Evolutionary conservation across 1,140 invertebrate genomes (phyloP), one percentile per base, ranked within the genome.

Genomic region (Theocolax elegans): DNA sequence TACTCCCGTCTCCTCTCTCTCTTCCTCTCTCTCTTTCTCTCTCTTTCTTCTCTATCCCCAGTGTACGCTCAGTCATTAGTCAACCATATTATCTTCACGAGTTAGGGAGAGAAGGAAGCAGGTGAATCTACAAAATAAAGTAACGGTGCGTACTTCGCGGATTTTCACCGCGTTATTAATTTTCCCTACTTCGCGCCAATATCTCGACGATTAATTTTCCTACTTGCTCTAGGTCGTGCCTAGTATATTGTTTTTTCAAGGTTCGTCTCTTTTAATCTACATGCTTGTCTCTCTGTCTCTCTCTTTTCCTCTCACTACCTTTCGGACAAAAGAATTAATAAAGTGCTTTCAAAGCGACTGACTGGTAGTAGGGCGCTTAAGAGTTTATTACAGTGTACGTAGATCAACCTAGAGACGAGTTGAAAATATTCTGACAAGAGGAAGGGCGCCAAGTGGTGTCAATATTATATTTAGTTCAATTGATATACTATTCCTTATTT

Each of bases 381-480:
- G 29, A 29, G 51, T 29, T n/a, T 54, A 54, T 29, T 53, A 29
- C 15, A 53, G n/a, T 21, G 46, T 21, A 29, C 9, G 15, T 21
- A n/a, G n/a, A n/a, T n/a, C n/a, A n/a, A n/a, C n/a, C n/a, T n/a
- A n/a, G n/a, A n/a, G n/a, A n/a, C n/a, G n/a, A n/a, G n/a, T n/a
- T n/a, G n/a, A n/a, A n/a, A n/a, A n/a, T n/a, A n/a, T n/a, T n/a
- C n/a, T n/a, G n/a, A n/a, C n/a, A n/a, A n/a, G n/a, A n/a, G n/a
- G n/a, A n/a, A n/a, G n/a, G n/a, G 10, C 19, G 48, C 27, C 17
- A 48, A 46, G 21, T 17, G 49, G 35, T 27, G 25, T 44, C 31
- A 44, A 29, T 68, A 68, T 68, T 68, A 53, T 51, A 60, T 67
- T 19, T 40, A 42, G 42, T 9, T 40, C 46, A 31, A 49, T 68